Evolutionary conservation across 2,797 vertebrate species (phyloP).

Genomic region (Odontamblyopus rebecca): DNA sequence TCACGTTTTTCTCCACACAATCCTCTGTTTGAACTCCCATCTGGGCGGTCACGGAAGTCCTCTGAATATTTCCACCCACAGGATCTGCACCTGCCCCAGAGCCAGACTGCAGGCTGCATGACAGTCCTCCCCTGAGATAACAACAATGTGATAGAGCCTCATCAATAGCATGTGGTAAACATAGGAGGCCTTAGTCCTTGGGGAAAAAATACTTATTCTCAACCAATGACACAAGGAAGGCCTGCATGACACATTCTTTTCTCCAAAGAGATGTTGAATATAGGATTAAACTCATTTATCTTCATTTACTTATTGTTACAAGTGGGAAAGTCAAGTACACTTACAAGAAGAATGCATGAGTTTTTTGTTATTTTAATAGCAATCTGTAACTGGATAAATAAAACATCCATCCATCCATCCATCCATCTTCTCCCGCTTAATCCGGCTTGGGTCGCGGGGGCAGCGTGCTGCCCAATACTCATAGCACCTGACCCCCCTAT

Average conservation of each 20-base stretch:
- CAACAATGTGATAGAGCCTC: conserved; percentile 32
- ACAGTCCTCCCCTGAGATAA: conserved; percentile 36
- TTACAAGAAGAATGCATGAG: not conserved
- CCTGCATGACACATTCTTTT: not conserved
- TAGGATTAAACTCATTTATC: not conserved
- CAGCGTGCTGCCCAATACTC: too few relatives aligned
- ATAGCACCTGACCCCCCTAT: too few relatives aligned
- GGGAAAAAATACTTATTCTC: conserved; percentile 62
- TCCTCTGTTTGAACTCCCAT: conserved; percentile 46
- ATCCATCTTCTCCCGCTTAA: too few relatives aligned
- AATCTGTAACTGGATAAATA: not conserved
- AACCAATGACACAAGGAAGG: conserved; percentile 31
- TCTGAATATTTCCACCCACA: conserved; percentile 13
- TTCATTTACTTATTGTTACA: not conserved
- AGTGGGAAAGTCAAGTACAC: not conserved
- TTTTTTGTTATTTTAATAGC: not conserved
- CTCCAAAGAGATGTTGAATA: not conserved
- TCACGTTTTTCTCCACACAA: conserved; percentile 23
- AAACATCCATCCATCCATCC: too few relatives aligned
- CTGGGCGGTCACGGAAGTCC: not conserved
- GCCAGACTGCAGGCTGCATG: conserved; percentile 19
- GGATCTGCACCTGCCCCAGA: conserved; percentile 10
- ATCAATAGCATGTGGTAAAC: conserved; percentile 24
- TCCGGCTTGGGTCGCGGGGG: too few relatives aligned
- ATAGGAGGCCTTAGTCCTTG: conserved; percentile 42